phyloP scores from a whole-genome alignment of 2,113 vertebrate genomes.

The Apteryx mantelli region DNA sequence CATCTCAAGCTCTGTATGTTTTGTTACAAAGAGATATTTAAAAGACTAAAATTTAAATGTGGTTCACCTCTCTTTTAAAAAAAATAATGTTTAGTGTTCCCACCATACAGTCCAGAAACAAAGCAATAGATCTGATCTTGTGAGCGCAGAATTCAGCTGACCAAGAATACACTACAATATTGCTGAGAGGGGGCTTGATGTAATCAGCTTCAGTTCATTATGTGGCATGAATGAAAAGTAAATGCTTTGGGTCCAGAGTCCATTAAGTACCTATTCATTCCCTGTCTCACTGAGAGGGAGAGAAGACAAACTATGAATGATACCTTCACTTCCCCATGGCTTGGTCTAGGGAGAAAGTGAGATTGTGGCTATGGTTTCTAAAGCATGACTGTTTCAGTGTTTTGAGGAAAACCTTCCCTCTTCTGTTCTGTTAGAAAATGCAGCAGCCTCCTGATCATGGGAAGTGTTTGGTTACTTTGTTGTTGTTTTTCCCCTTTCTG shows the following conservation, averaged over 20 bases:
- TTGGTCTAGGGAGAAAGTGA: not conserved
- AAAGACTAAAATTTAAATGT: not conserved
- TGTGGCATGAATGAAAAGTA: not conserved
- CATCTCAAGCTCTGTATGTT: not conserved
- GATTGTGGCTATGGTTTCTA: not conserved
- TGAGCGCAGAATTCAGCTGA: not conserved
- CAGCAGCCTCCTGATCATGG: fast-evolving
- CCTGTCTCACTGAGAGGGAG: not conserved
- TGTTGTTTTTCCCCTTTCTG: not conserved
- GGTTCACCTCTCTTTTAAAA: not conserved
- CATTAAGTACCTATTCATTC: not conserved
- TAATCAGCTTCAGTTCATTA: not conserved
- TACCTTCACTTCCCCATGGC: not conserved
- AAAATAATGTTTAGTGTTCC: not conserved
- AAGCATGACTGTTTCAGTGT: not conserved
- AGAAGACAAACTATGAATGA: not conserved
- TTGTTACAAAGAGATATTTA: not conserved
- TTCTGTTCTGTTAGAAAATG: not conserved
- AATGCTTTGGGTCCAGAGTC: not conserved
- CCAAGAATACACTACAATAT: not conserved
- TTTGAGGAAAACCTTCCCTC: not conserved
- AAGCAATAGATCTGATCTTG: not conserved
- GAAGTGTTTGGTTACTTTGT: not conserved
- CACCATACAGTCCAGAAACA: not conserved
- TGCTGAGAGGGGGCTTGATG: not conserved